Evolutionary conservation across 2,113 vertebrate species (phyloP).

Genomic region (Scytalopus superciliaris): DNA sequence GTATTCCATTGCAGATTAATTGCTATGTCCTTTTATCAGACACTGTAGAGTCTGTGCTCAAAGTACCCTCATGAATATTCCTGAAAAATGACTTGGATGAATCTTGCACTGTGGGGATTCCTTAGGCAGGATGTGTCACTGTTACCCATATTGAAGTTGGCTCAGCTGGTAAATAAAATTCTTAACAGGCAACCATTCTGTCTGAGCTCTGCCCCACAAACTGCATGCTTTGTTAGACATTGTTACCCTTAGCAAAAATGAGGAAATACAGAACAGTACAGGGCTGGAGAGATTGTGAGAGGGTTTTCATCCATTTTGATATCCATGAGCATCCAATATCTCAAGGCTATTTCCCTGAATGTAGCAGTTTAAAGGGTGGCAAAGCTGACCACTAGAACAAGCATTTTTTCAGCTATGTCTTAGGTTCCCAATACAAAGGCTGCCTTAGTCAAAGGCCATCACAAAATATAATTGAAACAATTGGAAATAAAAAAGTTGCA

Average conservation of each 20-base stretch:
- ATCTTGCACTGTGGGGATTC: background rate
- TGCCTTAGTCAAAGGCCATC: background rate
- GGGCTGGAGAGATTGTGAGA: background rate
- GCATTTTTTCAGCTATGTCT: background rate
- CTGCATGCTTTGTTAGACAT: no score
- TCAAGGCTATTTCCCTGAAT: background rate
- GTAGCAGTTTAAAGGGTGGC: background rate
- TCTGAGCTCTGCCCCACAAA: background rate
- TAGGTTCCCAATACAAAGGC: background rate
- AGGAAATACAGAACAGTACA: background rate
- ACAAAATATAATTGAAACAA: background rate
- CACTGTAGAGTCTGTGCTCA: rapidly evolving
- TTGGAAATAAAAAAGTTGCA: background rate
- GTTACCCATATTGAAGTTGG: background rate
- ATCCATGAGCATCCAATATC: background rate
- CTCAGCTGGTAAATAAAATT: background rate
- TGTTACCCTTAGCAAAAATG: background rate
- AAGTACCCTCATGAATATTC: background rate
- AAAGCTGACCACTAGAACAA: background rate
- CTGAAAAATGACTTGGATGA: background rate
- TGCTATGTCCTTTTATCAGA: background rate
- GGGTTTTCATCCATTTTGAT: background rate
- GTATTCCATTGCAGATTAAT: background rate
- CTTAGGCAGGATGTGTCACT: background rate
- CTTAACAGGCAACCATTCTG: background rate